A percentile compares a stretch with the other conserved stretches of the same genome.
Conservation (phyloP, 2,888 invertebrate genomes). For the Drosophila lutescens region DNA sequence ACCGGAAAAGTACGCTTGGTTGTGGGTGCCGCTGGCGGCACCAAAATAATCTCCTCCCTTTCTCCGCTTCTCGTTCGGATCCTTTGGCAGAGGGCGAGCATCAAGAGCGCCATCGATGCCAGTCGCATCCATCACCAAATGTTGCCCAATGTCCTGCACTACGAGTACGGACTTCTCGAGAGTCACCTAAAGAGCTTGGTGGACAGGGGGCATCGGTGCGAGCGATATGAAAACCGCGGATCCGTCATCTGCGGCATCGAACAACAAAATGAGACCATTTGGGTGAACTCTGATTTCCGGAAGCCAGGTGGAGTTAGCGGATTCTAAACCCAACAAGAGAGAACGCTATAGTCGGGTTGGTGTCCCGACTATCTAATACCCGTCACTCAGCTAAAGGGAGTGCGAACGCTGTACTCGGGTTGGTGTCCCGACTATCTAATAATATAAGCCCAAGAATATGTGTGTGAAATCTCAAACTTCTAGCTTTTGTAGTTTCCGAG, state of each 20-base stretch:
- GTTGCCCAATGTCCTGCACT: slow-evolving; percentile 89
- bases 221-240: slow-evolving; percentile 87
- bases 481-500: too few species aligned
- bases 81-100: slow-evolving; percentile 87
- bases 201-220: slow-evolving; percentile 88
- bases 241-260: slow-evolving; percentile 90
- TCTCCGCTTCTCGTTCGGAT: slow-evolving; percentile 87
- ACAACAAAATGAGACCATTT: slow-evolving; percentile 86
- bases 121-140: slow-evolving; percentile 95
- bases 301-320: slow-evolving; percentile 93
- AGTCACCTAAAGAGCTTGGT: slow-evolving; percentile 87
- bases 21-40: slow-evolving; percentile 95
- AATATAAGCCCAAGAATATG: too few species aligned
- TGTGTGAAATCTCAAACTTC: too few species aligned
- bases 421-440: too few species aligned
- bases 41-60: slow-evolving; percentile 93
- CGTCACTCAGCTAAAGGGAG: too few species aligned
- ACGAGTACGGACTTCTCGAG: slow-evolving; percentile 87
- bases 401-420: too few species aligned
- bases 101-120: slow-evolving; percentile 90
- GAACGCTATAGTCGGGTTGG: too few species aligned
- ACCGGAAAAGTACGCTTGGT: slow-evolving; percentile 88
- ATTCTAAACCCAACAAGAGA: slow-evolving; percentile 82
- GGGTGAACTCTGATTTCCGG: slow-evolving; percentile 92
- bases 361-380: too few species aligned